These are phyloP conservation scores for Enteromius argenteus DNA, from an alignment of 2,797 vertebrate genomes.

Conservation along the genomic window DNA sequence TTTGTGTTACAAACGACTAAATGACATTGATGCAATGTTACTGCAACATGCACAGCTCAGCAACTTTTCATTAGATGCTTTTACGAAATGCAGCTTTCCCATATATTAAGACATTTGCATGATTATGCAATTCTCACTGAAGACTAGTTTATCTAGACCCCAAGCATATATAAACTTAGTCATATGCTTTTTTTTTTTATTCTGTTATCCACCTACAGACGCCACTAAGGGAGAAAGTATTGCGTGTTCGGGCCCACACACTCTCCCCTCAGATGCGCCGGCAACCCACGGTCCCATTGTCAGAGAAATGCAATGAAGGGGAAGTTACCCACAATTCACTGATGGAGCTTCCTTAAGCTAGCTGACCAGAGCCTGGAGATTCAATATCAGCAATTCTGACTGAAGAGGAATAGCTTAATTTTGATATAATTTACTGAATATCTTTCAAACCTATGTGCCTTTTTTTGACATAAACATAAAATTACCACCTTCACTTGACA, in stretches of 20 bases:
- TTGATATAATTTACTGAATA: neutral
- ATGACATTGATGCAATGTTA: constrained; percentile 42
- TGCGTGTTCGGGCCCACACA: constrained; percentile 26
- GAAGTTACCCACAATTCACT: constrained; percentile 34
- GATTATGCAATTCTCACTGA: constrained; percentile 36
- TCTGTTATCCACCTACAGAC: constrained; percentile 27
- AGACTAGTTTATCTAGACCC: constrained; percentile 28
- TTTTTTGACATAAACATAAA: neutral
- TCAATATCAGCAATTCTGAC: neutral
- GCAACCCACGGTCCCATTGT: constrained; percentile 22
- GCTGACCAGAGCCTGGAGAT: neutral
- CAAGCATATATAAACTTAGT: constrained; percentile 29
- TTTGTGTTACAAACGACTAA: constrained; percentile 20
- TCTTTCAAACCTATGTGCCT: neutral
- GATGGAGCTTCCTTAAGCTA: constrained; percentile 9
- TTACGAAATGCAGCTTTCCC: neutral
- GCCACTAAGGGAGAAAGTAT: constrained; percentile 24
- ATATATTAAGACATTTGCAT: constrained; percentile 30
- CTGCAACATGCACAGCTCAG: constrained; percentile 30
- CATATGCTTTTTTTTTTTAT: constrained; percentile 24
- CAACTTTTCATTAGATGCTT: neutral
- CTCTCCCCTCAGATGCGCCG: constrained; percentile 9
- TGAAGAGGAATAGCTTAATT: neutral
- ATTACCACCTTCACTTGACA: no score
- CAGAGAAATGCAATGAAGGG: constrained; percentile 1